Evolutionary conservation across 2,113 vertebrate species (phyloP).

Genomic region (Pteruthius melanotis): DNA sequence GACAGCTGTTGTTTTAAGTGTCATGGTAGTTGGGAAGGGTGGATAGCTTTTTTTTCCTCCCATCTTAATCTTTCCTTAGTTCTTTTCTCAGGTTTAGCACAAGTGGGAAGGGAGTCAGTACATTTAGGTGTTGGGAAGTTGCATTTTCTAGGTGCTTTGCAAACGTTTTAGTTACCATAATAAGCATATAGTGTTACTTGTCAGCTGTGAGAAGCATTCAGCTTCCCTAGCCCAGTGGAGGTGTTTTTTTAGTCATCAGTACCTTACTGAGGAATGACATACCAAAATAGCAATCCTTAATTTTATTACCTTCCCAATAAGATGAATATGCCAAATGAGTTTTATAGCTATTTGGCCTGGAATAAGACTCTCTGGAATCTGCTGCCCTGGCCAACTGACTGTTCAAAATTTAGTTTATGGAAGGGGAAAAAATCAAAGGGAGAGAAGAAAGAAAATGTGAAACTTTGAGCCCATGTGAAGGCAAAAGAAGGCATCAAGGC

Average conservation of each 20-base stretch:
- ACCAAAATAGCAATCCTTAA: slow-evolving; percentile 45
- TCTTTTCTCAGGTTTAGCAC: neutral
- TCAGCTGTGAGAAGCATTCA: neutral
- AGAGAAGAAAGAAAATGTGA: neutral
- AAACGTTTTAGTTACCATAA: neutral
- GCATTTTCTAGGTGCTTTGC: neutral
- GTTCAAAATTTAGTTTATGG: slow-evolving; percentile 8
- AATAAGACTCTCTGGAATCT: slow-evolving; percentile 21
- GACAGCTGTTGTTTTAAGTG: neutral
- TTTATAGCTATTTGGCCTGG: slow-evolving; percentile 40
- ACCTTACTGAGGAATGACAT: slow-evolving; percentile 1
- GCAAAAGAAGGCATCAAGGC: neutral
- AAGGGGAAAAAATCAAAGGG: neutral
- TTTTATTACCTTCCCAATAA: slow-evolving; percentile 45
- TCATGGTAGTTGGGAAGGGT: neutral
- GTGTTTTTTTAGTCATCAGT: neutral
- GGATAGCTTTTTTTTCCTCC: neutral
- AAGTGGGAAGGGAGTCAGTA: neutral
- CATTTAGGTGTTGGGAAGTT: neutral
- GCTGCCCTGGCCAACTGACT: neutral
- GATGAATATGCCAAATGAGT: slow-evolving; percentile 19
- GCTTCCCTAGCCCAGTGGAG: neutral
- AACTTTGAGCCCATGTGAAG: neutral
- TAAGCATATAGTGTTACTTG: neutral
- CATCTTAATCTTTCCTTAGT: neutral